phyloP scores from a whole-genome alignment of 1,140 invertebrate genomes.

The Orius insidiosus region DNA sequence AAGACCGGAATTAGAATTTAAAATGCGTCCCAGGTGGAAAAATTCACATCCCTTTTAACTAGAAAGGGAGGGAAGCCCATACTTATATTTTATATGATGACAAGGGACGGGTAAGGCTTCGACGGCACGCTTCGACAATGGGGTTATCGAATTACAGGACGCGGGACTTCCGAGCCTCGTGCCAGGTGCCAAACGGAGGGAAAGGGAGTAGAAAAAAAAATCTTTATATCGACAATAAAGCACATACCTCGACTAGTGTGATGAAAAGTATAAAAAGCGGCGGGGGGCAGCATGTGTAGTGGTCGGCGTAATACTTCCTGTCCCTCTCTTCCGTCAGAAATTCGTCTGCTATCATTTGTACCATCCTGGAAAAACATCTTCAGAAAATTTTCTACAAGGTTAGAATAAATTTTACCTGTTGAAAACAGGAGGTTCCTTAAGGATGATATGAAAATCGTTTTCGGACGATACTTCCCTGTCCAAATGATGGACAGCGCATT shows the following conservation, averaged over 20 bases:
- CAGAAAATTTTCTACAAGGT: too few relatives aligned
- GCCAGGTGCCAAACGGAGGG: slow-evolving; percentile 1
- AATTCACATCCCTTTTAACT: too few relatives aligned
- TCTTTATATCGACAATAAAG: background rate
- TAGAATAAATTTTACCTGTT: slow-evolving; percentile 41
- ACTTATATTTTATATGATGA: too few relatives aligned
- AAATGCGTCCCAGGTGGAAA: too few relatives aligned
- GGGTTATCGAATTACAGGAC: too few relatives aligned
- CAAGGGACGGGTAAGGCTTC: too few relatives aligned
- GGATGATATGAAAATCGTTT: slow-evolving; percentile 76
- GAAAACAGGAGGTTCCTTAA: slow-evolving; percentile 62
- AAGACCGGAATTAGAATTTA: too few relatives aligned
- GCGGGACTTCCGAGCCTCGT: too few relatives aligned
- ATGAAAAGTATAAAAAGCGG: slow-evolving; percentile 88
- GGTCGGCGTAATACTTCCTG: slow-evolving; percentile 89
- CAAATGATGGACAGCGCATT: slow-evolving; percentile 83
- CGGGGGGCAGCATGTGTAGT: slow-evolving; percentile 90
- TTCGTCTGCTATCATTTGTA: slow-evolving; percentile 79
- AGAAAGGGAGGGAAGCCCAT: too few relatives aligned
- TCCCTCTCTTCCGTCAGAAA: slow-evolving; percentile 88
- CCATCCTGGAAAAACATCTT: slow-evolving; percentile 66
- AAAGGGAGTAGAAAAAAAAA: slow-evolving; percentile 5
- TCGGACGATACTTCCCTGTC: slow-evolving; percentile 80
- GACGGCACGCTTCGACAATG: too few relatives aligned
- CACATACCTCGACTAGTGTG: slow-evolving; percentile 77